Evolutionary conservation across 2,888 invertebrate species (phyloP), one percentile per base, ranked within the genome.

Genomic region (Carabus problematicus): DNA sequence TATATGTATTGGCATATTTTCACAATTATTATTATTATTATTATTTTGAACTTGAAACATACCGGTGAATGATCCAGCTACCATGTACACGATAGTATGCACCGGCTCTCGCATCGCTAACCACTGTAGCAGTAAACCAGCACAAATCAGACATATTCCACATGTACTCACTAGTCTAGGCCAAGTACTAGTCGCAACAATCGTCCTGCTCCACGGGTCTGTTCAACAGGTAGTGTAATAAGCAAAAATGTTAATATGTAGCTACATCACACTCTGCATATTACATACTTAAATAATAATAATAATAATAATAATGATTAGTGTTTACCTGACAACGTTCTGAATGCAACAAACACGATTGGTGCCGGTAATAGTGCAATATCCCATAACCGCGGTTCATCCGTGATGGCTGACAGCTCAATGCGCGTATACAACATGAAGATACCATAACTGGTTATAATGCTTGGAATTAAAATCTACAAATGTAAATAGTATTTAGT

Each of bases 141-240:
- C 85, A 60, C 86, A 86, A 0, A 85, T 85, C 73, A 88, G 74
- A 74, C 87, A 87, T 42, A 86, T 82, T 3, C 87, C 88, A 1
- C 86, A 81, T 47, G 86, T 79, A 0, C 85, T 85, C 73, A 87
- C 85, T 49, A 87, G 82, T 70, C 87, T 78, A 0, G 88, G 87
- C 86, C 87, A 87, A 71, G 84, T 85, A 76, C 86, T 86, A 47
- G 82, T 81, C 72, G 84, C 84, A 72, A 87, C 85, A 61, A 89
- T 79, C 8, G 84, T 83, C 60, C 85, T 79, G 71, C 86, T 84
- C 84, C 87, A 86, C 4, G 89, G 88, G 77, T 89, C 89, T 80
- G 83, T 73, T 77, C 29, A 29, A 29, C 6, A 29, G n/a, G n/a
- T n/a, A n/a, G n/a, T n/a, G n/a, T n/a, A n/a, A n/a, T n/a, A n/a